Percentiles rank a stretch among this genome's conserved stretches.
Conservation (phyloP, 2,888 invertebrate species). For the Macaria liturata region DNA sequence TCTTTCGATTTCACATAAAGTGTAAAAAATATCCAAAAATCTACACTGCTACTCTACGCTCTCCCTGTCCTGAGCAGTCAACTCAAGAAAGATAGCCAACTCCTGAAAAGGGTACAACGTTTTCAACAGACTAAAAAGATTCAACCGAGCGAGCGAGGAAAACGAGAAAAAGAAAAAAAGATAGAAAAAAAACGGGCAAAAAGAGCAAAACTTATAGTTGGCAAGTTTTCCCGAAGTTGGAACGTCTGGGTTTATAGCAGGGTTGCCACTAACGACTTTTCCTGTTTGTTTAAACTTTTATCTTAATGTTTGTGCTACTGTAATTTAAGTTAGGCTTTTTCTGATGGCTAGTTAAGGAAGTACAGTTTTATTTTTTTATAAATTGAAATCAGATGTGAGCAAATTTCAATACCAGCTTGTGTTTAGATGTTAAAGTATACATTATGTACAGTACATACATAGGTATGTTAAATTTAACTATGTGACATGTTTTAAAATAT, state of each 20-base stretch:
- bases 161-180: conserved; percentile 46
- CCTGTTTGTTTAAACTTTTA: conserved; percentile 43
- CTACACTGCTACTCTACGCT: conserved; percentile 48
- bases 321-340: conserved; percentile 40
- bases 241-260: conserved; percentile 50
- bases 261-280: conserved; percentile 60
- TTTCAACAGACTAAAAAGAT: conserved; percentile 71
- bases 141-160: conserved; percentile 58
- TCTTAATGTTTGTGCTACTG: conserved; percentile 43
- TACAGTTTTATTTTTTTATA: no score
- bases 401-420: no score
- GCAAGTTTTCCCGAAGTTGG: conserved; percentile 74
- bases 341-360: conserved; percentile 2
- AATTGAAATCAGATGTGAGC: no score
- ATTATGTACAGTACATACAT: no score
- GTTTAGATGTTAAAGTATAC: no score
- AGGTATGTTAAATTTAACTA: no score
- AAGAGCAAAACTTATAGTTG: conserved; percentile 73
- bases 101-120: conserved; percentile 81
- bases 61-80: conserved; percentile 60
- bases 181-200: conserved; percentile 72
- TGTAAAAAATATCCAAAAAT: no score
- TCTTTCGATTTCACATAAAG: neutral
- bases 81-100: conserved; percentile 81
- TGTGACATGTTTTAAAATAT: no score